phyloP scores from a whole-genome alignment of 2,888 invertebrate species.

The Sarcophaga caerulescens region DNA sequence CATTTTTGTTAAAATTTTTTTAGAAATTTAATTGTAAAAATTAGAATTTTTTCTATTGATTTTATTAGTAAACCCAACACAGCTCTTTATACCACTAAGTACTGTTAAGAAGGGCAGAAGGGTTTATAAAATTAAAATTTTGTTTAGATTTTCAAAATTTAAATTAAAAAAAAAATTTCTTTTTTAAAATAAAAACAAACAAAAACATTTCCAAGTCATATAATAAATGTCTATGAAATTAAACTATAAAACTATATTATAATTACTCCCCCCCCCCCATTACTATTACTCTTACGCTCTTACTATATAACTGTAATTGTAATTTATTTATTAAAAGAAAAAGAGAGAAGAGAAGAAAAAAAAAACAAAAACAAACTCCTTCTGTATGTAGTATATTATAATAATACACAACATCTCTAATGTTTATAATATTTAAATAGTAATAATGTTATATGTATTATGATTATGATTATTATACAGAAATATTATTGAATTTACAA shows the following conservation, averaged over 20 bases:
- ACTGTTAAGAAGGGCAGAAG: no score
- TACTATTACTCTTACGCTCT: no score
- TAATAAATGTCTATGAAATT: neutral
- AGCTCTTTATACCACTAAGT: no score
- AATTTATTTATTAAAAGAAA: slow-evolving; percentile 4
- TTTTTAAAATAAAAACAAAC: slow-evolving; percentile 18
- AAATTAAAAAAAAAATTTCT: neutral
- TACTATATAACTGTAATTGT: neutral
- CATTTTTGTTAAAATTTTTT: neutral
- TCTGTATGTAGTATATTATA: no score
- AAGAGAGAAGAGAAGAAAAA: neutral
- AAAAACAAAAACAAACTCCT: no score
- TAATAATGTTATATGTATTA: no score
- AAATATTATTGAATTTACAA: neutral
- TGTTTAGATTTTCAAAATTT: neutral
- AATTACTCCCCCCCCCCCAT: no score
- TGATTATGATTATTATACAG: no score
- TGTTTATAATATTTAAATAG: no score
- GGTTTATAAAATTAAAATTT: neutral
- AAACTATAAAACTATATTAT: neutral
- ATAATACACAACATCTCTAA: no score
- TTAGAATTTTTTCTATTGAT: slow-evolving; percentile 5
- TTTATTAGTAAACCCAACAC: no score
- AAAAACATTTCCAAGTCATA: slow-evolving; percentile 29
- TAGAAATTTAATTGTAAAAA: slow-evolving; percentile 8